Evolutionary conservation across 2,113 vertebrate species (phyloP), one percentile per base, ranked within the genome.

Genomic region (Hepsetus odoe): DNA sequence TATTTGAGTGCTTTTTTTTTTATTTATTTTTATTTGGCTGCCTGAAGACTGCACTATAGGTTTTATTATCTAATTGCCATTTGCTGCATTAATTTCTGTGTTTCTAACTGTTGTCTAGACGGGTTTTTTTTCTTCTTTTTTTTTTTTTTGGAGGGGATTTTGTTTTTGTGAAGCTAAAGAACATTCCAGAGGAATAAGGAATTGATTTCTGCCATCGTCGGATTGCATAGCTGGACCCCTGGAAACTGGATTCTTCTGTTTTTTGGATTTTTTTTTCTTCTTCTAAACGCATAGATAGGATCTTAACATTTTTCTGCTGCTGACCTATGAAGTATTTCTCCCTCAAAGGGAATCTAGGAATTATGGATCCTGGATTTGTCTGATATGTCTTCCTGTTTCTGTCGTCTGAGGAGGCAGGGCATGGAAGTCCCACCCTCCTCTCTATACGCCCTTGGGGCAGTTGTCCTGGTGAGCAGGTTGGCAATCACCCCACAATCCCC

Each of bases 381-480:
- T 94, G 90, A 94, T 85, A 94, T 93, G 92, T 87, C 86, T 86
- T 91, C 89, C 86, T 92, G 86, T 89, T 88, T 88, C 79, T 88
- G 87, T 90, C 86, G 80, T 76, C 46, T 90, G 73, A 92, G 87
- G 88, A 90, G 89, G 89, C 90, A 89, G 87, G 90, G 91, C 89
- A 85, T 87, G 61, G 69, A 83, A 40, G 84, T 85, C 64, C 73
- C 83, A 3, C 85, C 83, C 70, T 85, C 86, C 82, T 85, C 86
- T 71, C 44, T 88, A 82, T 86, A 83, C 72, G 67, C 82, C 86
- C 87, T 90, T 55, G 82, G 81, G 86, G 49, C 66, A 30, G 28
- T 55, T 14, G 51, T 88, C 83, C 88, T 90, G 78, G 85, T 82
- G 82, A 83, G 79, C 72, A 89, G 89, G 78, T 80, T 86, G 76